These are phyloP conservation scores for Drosophila virilis DNA, from an alignment of 1,140 invertebrate genomes.

Conservation along the genomic window DNA sequence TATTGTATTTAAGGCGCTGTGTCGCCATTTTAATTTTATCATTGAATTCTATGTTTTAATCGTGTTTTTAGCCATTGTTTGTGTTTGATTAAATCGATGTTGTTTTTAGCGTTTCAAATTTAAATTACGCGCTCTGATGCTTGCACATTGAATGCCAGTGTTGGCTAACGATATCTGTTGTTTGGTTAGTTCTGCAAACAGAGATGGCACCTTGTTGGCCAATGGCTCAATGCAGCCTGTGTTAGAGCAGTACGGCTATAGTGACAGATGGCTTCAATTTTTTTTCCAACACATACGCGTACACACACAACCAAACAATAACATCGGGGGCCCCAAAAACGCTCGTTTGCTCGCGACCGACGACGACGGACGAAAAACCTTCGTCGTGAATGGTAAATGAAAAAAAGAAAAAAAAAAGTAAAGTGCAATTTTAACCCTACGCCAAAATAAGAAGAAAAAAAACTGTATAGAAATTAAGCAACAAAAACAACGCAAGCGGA, in stretches of 20 bases:
- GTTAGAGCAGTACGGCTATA: constrained; percentile 46
- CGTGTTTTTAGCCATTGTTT: constrained; percentile 2
- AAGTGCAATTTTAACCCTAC: constrained; percentile 70
- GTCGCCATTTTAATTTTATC: background rate
- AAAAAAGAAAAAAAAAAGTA: constrained; percentile 69
- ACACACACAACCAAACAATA: constrained; percentile 67
- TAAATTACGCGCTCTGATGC: constrained; percentile 26
- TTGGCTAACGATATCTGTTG: constrained; percentile 10
- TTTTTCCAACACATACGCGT: constrained; percentile 42
- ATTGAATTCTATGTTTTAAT: constrained; percentile 15
- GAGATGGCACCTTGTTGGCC: constrained; percentile 20
- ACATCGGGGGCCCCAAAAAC: constrained; percentile 67
- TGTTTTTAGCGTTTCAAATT: constrained; percentile 1
- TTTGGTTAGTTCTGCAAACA: constrained; percentile 26
- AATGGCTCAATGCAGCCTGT: background rate
- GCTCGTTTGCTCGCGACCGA: constrained; percentile 51
- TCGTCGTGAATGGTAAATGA: constrained; percentile 79
- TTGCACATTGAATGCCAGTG: constrained; percentile 39
- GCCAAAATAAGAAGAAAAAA: constrained; percentile 56
- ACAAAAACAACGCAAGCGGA: constrained; percentile 66
- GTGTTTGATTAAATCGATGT: constrained; percentile 14
- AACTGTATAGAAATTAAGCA: constrained; percentile 71
- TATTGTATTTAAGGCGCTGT: constrained; percentile 64
- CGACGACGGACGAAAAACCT: constrained; percentile 60
- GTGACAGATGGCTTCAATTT: constrained; percentile 18